phyloP scores from a whole-genome alignment of 1,140 invertebrate genomes.

The Psix sp. region DNA sequence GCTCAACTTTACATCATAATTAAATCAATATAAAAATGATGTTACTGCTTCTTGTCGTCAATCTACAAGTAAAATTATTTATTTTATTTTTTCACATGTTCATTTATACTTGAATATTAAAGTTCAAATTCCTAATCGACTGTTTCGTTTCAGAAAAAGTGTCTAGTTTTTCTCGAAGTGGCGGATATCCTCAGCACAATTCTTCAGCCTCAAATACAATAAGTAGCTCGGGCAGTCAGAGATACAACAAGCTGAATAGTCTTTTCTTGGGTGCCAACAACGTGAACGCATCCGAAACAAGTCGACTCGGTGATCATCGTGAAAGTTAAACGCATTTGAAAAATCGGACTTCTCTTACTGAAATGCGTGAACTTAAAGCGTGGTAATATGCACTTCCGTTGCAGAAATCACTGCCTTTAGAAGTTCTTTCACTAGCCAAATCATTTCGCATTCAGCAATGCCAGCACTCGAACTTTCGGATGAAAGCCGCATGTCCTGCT shows the following conservation, averaged over 20 bases:
- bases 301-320: constrained; percentile 70
- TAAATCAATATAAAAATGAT: too few species aligned
- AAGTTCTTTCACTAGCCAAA: constrained; percentile 36
- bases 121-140: background rate
- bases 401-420: constrained; percentile 52
- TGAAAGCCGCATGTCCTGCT: too few species aligned
- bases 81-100: too few species aligned
- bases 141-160: constrained; percentile 69
- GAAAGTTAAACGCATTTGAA: constrained; percentile 67
- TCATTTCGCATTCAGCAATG: constrained; percentile 20
- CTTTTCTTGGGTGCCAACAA: constrained; percentile 68
- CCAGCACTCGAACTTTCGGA: constrained; percentile 7
- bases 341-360: constrained; percentile 34
- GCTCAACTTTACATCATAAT: too few species aligned
- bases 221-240: constrained; percentile 73
- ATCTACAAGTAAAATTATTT: too few species aligned
- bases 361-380: constrained; percentile 12
- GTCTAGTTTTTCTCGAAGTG: constrained; percentile 70
- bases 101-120: background rate
- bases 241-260: constrained; percentile 75
- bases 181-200: constrained; percentile 70
- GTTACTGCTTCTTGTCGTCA: too few species aligned
- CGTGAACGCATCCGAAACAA: constrained; percentile 67
- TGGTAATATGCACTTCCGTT: constrained; percentile 8
- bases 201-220: constrained; percentile 74